Evolutionary conservation across 2,888 invertebrate genomes (phyloP).

Genomic region (Agonopterix alstromeriana): DNA sequence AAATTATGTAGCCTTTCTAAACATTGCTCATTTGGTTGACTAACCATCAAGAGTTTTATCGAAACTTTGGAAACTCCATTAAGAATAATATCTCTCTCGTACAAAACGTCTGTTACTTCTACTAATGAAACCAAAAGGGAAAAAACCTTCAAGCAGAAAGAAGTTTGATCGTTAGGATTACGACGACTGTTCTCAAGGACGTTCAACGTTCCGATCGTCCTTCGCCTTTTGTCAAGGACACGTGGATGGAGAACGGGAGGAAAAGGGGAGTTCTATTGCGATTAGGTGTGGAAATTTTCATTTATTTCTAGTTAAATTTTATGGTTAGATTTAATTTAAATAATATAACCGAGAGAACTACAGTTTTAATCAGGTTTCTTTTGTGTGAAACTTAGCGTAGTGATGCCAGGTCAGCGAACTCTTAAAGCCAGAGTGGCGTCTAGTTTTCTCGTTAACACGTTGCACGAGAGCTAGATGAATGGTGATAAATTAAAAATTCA

Average conservation of each 20-base stretch:
- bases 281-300: too few relatives aligned
- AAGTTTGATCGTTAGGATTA: slow-evolving; percentile 1
- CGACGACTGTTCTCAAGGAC: slow-evolving; percentile 4
- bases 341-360: too few relatives aligned
- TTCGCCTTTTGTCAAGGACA: slow-evolving; percentile 15
- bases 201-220: slow-evolving; percentile 10
- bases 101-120: too few relatives aligned
- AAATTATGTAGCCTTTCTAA: too few relatives aligned
- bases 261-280: too few relatives aligned
- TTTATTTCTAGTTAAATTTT: too few relatives aligned
- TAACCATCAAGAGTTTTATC: too few relatives aligned
- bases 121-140: neutral
- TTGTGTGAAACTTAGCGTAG: slow-evolving; percentile 6
- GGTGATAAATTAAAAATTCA: slow-evolving; percentile 72
- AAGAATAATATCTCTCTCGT: too few relatives aligned
- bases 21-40: too few relatives aligned
- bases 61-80: too few relatives aligned
- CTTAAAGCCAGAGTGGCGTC: slow-evolving; percentile 26
- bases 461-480: slow-evolving; percentile 57
- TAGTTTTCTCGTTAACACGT: slow-evolving; percentile 41
- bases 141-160: slow-evolving; percentile 4
- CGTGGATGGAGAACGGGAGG: neutral
- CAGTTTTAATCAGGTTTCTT: too few relatives aligned
- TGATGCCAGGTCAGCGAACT: slow-evolving; percentile 35
- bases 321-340: too few relatives aligned